phyloP scores from a whole-genome alignment of 1,140 invertebrate genomes.

The Oncopeltus fasciatus region DNA sequence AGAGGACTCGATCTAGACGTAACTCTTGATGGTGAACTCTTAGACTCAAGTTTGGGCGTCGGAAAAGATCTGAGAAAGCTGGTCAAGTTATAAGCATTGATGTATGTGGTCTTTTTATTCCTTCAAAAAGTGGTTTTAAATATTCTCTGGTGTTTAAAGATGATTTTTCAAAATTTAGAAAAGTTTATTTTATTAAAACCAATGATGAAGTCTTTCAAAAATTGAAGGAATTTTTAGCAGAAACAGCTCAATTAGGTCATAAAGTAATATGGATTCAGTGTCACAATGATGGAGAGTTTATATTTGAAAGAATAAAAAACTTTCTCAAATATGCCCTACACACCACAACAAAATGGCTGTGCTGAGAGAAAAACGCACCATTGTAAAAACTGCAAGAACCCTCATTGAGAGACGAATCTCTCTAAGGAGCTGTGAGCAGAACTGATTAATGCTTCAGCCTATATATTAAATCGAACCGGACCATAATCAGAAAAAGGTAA shows the following conservation, averaged over 20 bases:
- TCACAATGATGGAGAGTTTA: conserved; percentile 26
- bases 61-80: conserved; percentile 21
- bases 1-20: conserved; percentile 22
- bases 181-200: conserved; percentile 25
- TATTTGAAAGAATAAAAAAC: conserved; percentile 24
- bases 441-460: neutral
- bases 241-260: too few relatives aligned
- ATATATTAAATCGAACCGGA: neutral
- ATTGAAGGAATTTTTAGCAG: conserved; percentile 23
- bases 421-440: neutral
- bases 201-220: conserved; percentile 26
- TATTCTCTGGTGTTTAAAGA: conserved; percentile 28
- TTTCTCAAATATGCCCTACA: conserved; percentile 24
- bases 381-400: neutral
- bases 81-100: conserved; percentile 26
- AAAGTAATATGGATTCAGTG: conserved; percentile 26
- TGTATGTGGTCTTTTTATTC: conserved; percentile 25
- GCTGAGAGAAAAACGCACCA: neutral
- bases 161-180: too few relatives aligned
- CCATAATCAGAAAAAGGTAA: neutral
- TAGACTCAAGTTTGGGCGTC: conserved; percentile 26
- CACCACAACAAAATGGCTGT: too few relatives aligned
- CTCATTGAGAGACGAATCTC: neutral
- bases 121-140: conserved; percentile 24
- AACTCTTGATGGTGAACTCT: conserved; percentile 22